Base-by-base conservation (phyloP, 2,797 vertebrate genomes). In the Micromesistius poutassou region DNA sequence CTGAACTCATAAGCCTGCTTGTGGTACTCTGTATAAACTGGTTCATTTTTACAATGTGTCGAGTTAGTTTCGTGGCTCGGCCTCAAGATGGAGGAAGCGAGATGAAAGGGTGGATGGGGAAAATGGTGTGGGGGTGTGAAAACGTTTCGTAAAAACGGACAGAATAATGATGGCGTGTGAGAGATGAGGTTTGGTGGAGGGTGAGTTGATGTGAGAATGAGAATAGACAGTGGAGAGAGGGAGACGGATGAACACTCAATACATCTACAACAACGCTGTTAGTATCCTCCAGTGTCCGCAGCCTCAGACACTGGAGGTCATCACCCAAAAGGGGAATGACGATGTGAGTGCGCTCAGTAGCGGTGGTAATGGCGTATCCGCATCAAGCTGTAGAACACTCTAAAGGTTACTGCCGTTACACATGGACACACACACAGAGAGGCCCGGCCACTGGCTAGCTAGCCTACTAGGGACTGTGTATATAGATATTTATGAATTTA, bases 301-400 rank as follows among this genome's bases (percentile, higher is more conserved):
- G 25, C 25, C n/a, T 68, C n/a, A 68, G 62, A 68, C 62, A 68
- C 62, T 68, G 62, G 62, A 30, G 25, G n/a, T 62, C 55, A n/a
- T 8, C 22, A 8, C 8, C 14, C 46, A 14, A 62, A 62, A 7
- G 55, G 55, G 22, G 8, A 25, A 9, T 25, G 55, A 25, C 22
- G 22, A 22, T 25, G 55, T 62, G 55, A 25, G 55, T 7, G 55
- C 62, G 55, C 46, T 9, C 25, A 28, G 62, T 68, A 28, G 62
- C 25, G 62, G n/a, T 28, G 62, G 62, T 28, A n/a, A 68, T 8
- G 62, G 62, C 25, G 10, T 28, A 28, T 68, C 62, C 25, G 62
- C 62, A 4, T 10, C 62, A 68, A 76, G 78, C 80, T 84, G 88
- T 73, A 84, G 82, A 74, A 81, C 81, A 85, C 70, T 4, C 76